phyloP scores from a whole-genome alignment of 1,140 invertebrate genomes.

The Drosophila insularis region DNA sequence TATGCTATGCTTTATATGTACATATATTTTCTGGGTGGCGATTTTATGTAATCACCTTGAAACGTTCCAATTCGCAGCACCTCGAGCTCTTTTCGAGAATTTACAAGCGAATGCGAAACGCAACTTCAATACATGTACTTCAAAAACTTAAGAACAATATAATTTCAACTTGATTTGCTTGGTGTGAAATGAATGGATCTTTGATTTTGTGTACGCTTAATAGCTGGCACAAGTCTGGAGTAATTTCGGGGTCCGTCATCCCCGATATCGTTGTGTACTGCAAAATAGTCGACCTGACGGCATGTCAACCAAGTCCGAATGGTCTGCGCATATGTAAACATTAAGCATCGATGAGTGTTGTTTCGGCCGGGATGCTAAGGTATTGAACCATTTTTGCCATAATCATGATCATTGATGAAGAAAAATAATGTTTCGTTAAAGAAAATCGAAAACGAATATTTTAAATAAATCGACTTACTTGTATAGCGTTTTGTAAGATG shows the following conservation, averaged over 20 bases:
- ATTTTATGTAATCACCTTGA: slow-evolving; percentile 77
- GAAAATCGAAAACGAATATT: too few species aligned
- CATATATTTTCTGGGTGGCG: slow-evolving; percentile 3
- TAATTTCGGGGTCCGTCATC: neutral
- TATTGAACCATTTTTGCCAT: too few species aligned
- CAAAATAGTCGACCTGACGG: neutral
- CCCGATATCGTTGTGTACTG: neutral
- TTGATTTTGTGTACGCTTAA: neutral
- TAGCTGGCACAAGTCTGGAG: neutral
- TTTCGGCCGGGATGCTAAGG: neutral
- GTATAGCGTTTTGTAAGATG: too few species aligned
- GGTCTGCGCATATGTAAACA: neutral
- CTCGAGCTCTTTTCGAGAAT: slow-evolving; percentile 65
- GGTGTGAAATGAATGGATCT: neutral
- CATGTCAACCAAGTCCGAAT: neutral
- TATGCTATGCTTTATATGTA: slow-evolving; percentile 2
- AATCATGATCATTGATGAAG: neutral
- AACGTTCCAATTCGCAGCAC: slow-evolving; percentile 43
- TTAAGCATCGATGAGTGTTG: neutral
- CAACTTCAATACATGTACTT: neutral
- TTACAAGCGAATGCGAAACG: slow-evolving; percentile 69
- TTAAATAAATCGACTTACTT: too few species aligned
- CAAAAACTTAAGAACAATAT: too few species aligned
- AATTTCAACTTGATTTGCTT: too few species aligned
- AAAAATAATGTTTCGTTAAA: too few species aligned